phyloP scores from a whole-genome alignment of 2,797 vertebrate genomes.

The Oryzias dopingdopingensis region DNA sequence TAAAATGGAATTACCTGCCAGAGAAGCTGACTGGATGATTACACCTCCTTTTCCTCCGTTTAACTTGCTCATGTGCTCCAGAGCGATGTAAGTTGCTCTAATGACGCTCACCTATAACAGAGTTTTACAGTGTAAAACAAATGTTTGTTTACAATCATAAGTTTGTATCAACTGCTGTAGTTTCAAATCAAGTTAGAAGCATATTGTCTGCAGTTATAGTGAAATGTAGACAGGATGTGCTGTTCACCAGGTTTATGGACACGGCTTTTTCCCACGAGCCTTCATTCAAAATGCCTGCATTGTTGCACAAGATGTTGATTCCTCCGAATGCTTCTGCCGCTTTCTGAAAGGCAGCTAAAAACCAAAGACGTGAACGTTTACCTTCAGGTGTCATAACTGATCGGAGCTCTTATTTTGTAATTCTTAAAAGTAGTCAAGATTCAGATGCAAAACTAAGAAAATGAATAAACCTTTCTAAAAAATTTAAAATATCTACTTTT shows the following conservation, averaged over 20 bases:
- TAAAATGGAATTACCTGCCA: slow-evolving; percentile 64
- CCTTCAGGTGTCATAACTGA: neutral
- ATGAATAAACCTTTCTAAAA: no score
- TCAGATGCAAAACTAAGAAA: no score
- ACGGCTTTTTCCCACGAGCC: slow-evolving; percentile 66
- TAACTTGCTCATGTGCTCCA: slow-evolving; percentile 76
- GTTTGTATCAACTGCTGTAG: no score
- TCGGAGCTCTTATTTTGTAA: neutral
- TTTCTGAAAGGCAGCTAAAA: slow-evolving; percentile 69
- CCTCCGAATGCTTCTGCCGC: slow-evolving; percentile 54
- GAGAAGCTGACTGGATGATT: slow-evolving; percentile 70
- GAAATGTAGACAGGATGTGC: no score
- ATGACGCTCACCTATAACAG: slow-evolving; percentile 58
- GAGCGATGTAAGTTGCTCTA: slow-evolving; percentile 63
- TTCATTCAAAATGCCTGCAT: slow-evolving; percentile 76
- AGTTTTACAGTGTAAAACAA: neutral
- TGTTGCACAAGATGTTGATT: slow-evolving; percentile 78
- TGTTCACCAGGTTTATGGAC: slow-evolving; percentile 72
- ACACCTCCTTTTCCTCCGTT: slow-evolving; percentile 70
- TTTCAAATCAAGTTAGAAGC: no score
- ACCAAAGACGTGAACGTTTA: neutral
- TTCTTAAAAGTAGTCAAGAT: neutral
- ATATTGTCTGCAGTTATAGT: no score
- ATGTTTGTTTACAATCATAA: no score
- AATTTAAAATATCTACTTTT: no score